Evolutionary conservation across 2,113 vertebrate genomes (phyloP).

Genomic region (Anoura caudifer): DNA sequence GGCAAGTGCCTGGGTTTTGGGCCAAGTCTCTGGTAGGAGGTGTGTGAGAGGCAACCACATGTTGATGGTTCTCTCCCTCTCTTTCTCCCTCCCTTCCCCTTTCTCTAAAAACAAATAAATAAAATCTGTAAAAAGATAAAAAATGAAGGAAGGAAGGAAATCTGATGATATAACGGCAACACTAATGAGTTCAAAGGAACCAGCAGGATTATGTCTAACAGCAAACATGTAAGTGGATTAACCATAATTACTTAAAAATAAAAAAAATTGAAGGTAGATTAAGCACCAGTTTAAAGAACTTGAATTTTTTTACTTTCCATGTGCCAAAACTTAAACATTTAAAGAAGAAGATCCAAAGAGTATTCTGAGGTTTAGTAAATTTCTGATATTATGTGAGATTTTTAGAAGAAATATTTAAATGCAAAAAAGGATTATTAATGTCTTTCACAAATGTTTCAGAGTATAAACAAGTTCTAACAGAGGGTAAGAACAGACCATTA

Average conservation of each 20-base stretch:
- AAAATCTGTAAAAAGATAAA: no score
- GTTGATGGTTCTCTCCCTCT: no score
- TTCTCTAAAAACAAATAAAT: no score
- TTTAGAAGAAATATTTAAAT: neutral
- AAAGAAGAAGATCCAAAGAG: neutral
- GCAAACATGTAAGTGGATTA: neutral
- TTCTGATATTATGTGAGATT: neutral
- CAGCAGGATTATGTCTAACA: neutral
- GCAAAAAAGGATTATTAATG: neutral
- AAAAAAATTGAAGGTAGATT: neutral
- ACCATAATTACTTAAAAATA: neutral
- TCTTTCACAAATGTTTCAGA: neutral
- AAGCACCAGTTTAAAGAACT: constrained; percentile 8
- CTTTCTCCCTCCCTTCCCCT: no score
- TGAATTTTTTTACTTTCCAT: neutral
- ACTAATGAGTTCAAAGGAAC: neutral
- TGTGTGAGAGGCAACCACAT: no score
- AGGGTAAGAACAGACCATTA: neutral
- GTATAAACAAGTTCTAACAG: neutral
- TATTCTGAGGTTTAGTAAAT: neutral
- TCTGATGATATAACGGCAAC: neutral
- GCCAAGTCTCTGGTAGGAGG: no score
- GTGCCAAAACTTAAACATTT: neutral
- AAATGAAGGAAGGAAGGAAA: neutral
- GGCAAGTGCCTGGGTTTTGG: no score